Conservation (phyloP, 2,888 invertebrate species). For the Litoditis marina region DNA sequence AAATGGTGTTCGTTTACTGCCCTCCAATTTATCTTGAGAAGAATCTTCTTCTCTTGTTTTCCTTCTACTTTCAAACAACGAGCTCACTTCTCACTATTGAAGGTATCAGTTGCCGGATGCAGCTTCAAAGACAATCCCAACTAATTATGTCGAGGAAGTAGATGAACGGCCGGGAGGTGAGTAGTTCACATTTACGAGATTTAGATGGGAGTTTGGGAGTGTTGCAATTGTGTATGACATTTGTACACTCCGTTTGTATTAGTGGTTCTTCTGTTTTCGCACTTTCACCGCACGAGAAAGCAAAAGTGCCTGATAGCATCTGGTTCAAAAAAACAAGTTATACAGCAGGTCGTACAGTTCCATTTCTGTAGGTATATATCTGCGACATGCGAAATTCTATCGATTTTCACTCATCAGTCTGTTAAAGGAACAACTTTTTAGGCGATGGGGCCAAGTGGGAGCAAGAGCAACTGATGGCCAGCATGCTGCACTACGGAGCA, state of each 20-base stretch:
- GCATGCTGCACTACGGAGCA: constrained; percentile 32
- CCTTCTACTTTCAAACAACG: not conserved
- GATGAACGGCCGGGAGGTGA: constrained; percentile 34
- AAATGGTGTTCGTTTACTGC: no score
- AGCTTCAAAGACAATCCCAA: constrained; percentile 32
- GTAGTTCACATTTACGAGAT: not conserved
- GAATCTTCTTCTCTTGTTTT: no score
- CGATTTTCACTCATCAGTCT: not conserved
- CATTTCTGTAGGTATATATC: no score
- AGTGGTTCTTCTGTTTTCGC: no score
- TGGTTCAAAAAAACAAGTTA: not conserved
- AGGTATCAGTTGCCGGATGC: constrained; percentile 59
- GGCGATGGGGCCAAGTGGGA: constrained; percentile 45
- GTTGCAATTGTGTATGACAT: no score
- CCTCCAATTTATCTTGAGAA: no score
- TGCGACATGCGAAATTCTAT: not conserved
- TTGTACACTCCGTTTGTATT: no score
- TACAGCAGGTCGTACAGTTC: not conserved
- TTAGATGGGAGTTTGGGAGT: constrained; percentile 18
- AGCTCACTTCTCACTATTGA: not conserved
- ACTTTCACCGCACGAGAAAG: no score
- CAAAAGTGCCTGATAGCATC: no score
- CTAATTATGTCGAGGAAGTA: constrained; percentile 48
- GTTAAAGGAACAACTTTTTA: not conserved
- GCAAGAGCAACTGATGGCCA: constrained; percentile 31